Conservation (phyloP, 2,113 vertebrate genomes). For the Colinus virginianus region DNA sequence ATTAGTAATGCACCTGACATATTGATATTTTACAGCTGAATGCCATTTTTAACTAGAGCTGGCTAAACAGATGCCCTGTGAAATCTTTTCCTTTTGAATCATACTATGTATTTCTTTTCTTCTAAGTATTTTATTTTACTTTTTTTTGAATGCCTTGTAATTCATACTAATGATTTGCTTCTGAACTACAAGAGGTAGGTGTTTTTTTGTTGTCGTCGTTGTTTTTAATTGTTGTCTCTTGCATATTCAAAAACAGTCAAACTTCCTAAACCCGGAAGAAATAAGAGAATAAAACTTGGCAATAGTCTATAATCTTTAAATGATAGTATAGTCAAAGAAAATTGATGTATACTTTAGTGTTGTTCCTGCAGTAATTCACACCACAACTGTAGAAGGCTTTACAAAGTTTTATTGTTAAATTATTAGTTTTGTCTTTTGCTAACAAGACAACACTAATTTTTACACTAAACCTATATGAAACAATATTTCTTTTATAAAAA, state of each 20-base stretch:
- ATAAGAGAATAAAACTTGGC: not conserved
- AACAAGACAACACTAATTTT: not conserved
- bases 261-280: not conserved
- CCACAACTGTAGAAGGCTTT: not conserved
- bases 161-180: not conserved
- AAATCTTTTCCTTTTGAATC: slow-evolving; percentile 63
- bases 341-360: not conserved
- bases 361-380: not conserved
- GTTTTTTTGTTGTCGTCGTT: no score
- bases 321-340: not conserved
- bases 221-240: not conserved
- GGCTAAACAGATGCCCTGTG: slow-evolving; percentile 43
- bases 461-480: not conserved
- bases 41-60: slow-evolving; percentile 45
- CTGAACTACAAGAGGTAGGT: not conserved
- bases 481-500: not conserved
- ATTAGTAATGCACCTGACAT: slow-evolving; percentile 61
- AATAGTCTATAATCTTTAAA: not conserved
- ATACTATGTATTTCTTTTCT: not conserved
- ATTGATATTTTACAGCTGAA: slow-evolving; percentile 67
- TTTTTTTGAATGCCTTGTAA: not conserved
- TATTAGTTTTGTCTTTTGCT: not conserved
- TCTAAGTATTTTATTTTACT: not conserved
- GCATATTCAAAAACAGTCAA: not conserved
- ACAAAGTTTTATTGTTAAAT: not conserved